phyloP scores from a whole-genome alignment of 1,140 invertebrate genomes.

The Sweltsa coloradensis region DNA sequence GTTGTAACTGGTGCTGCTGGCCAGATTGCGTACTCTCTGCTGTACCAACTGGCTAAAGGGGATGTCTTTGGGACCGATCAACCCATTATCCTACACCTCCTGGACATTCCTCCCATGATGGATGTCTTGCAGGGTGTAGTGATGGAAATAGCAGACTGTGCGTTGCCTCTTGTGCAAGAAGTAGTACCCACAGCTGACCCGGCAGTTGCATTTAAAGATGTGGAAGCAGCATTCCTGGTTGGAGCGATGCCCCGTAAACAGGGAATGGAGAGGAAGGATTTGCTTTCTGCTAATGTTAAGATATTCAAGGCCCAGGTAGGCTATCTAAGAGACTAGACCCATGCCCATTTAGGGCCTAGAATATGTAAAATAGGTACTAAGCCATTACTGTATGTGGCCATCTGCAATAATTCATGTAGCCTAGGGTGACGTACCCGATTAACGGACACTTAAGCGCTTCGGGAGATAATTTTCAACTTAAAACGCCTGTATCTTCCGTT shows the following conservation, averaged over 20 bases:
- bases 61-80: constrained; percentile 91
- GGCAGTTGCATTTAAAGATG: constrained; percentile 84
- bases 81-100: constrained; percentile 75
- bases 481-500: no score
- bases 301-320: constrained; percentile 86
- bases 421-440: no score
- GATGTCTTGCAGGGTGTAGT: constrained; percentile 89
- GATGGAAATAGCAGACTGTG: constrained; percentile 95
- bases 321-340: no score
- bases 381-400: no score
- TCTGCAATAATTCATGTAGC: no score
- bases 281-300: constrained; percentile 91
- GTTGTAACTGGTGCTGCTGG: constrained; percentile 96
- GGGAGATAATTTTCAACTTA: no score
- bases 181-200: constrained; percentile 82
- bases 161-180: constrained; percentile 67
- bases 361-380: constrained; percentile 1
- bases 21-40: constrained; percentile 95
- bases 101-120: constrained; percentile 95
- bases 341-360: no score
- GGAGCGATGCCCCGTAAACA: constrained; percentile 97
- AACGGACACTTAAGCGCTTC: no score
- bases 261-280: constrained; percentile 98
- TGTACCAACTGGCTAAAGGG: constrained; percentile 89
- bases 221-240: constrained; percentile 95